A percentile compares a stretch with the other conserved stretches of the same genome.
phyloP scores from a whole-genome alignment of 1,140 invertebrate genomes.

The Berghia stephanieae region DNA sequence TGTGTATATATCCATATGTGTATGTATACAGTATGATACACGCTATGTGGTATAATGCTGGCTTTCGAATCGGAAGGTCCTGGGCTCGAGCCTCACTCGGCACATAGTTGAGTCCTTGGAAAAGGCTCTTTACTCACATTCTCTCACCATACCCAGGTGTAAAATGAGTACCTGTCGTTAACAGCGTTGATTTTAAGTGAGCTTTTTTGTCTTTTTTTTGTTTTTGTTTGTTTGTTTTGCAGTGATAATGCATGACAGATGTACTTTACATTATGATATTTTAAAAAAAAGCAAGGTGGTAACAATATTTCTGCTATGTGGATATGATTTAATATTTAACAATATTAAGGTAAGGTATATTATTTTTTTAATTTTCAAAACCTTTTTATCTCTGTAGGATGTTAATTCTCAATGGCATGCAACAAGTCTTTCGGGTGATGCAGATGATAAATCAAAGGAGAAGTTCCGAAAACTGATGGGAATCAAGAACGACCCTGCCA shows the following conservation, averaged over 20 bases:
- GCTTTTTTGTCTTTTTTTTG: no score
- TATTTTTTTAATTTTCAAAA: neutral
- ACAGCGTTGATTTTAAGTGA: no score
- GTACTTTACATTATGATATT: neutral
- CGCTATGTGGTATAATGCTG: no score
- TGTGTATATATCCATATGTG: no score
- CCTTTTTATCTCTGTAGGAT: slow-evolving; percentile 38
- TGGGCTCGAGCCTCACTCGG: no score
- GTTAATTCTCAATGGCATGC: slow-evolving; percentile 55
- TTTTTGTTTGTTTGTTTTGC: neutral
- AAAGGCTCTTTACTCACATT: no score
- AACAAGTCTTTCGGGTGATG: slow-evolving; percentile 82
- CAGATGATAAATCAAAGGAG: slow-evolving; percentile 88
- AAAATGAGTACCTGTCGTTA: no score
- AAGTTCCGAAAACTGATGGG: slow-evolving; percentile 99
- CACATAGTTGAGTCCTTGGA: no score
- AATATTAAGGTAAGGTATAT: neutral
- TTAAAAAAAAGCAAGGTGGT: neutral
- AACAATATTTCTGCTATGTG: neutral
- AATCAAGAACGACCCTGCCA: slow-evolving; percentile 77
- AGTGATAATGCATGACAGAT: neutral
- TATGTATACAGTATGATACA: no score
- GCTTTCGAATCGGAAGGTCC: no score
- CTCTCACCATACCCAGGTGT: no score
- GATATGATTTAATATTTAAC: neutral